Base-by-base conservation (phyloP, 37 sponge, comb jelly and placozoan species). In the Beroe ovata region DNA sequence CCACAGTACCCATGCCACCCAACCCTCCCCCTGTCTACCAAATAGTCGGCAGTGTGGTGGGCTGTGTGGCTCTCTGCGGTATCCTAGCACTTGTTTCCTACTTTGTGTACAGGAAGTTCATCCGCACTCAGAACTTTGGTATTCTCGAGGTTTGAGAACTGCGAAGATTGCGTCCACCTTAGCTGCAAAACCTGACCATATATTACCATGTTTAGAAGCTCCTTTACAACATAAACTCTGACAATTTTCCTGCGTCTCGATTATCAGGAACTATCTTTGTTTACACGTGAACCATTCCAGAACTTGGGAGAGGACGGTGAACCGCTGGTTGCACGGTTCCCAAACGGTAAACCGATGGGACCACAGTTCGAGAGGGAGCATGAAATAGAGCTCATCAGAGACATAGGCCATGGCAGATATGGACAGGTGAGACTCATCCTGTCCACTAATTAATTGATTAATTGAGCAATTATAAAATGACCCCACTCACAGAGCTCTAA, bases 341-440 rank as follows among this genome's bases (percentile, higher is more conserved):
- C 69, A 2, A 66, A 66, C 69, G 69, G 69, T 1, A 66, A 66
- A 30, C 69, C 69, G 35, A 29, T 66, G 32, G 69, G 69, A 14
- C 32, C 69, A 1, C 69, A 66, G 36, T 66, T 34, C 35, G 69
- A 66, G 3, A 2, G 30, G 36, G 69, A 66, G 69, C 16, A 30
- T 29, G 69, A 66, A 37, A 66, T 66, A 19, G 69, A 66, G 36
- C 25, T 66, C 11, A 66, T 66, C 69, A 25, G 69, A 37, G 69
- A 66, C 69, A 66, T 66, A 19, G 69, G 69, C 2, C 69, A 66
- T 37, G 69, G 69, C 30, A 34, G 69, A 66, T 66, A 66, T 32
- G 69, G 69, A 29, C 69, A 66, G 69, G 69, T 66, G n/a, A n/a
- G n/a, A n/a, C n/a, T n/a, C n/a, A n/a, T n/a, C n/a, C n/a, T n/a